Evolutionary conservation across 37 sponge, comb jelly and placozoan species (phyloP).

Genomic region (Lycopodina hypogea): DNA sequence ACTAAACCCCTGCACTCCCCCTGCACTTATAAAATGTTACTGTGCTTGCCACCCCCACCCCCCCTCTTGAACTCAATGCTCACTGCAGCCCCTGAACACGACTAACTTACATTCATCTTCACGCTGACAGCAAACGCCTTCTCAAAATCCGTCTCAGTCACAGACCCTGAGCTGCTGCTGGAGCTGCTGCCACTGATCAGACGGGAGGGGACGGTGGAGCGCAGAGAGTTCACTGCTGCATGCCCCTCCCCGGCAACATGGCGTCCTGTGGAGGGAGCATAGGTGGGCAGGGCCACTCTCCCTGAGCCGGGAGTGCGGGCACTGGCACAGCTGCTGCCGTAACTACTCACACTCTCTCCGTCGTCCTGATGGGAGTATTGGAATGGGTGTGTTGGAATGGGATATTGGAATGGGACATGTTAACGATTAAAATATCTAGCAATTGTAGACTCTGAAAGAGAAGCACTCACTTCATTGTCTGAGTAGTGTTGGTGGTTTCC

Average conservation of each 20-base stretch:
- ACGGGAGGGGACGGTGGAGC: not conserved
- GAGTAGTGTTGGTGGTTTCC: constrained; percentile 13
- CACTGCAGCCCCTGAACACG: too few species aligned
- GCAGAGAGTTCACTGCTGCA: too few species aligned
- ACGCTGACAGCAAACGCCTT: constrained; percentile 49
- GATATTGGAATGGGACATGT: not conserved
- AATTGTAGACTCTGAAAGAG: not conserved
- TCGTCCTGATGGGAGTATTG: constrained; percentile 22
- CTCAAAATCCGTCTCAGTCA: constrained; percentile 56
- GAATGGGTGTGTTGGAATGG: not conserved
- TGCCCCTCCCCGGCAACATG: not conserved
- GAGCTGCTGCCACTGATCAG: not conserved
- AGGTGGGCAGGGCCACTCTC: not conserved
- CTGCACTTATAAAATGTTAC: too few species aligned
- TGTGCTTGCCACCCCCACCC: too few species aligned
- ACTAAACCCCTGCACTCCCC: too few species aligned
- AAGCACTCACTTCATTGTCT: not conserved
- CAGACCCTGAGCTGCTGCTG: constrained; percentile 41
- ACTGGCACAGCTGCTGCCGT: constrained; percentile 9
- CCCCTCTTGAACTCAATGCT: too few species aligned
- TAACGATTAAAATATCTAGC: not conserved
- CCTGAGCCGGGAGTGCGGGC: constrained; percentile 31
- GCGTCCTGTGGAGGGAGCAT: not conserved
- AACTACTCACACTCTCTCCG: constrained; percentile 15
- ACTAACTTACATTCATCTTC: constrained; percentile 44